Base-by-base conservation (phyloP, 2,113 vertebrate species). In the Pseudorhombus dupliciocellatus region DNA sequence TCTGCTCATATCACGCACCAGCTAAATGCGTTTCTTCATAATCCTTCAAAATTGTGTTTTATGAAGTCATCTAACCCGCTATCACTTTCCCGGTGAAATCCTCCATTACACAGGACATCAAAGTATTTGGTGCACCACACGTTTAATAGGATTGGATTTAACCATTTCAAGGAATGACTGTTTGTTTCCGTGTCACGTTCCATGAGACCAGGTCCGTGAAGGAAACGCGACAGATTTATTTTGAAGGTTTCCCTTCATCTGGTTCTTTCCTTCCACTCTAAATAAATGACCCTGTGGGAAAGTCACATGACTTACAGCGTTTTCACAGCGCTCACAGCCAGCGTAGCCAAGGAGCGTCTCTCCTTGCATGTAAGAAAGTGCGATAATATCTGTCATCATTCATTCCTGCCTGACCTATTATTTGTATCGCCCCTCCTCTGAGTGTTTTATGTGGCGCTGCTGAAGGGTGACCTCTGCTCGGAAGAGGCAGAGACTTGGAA, bases 361-460 rank as follows among this genome's bases (percentile, higher is more conserved):
- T 62, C 61, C 66, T 55, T 62, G 58, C 48, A 54, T 31, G 60
- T 70, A 48, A 65, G 14, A 67, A 79, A 69, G 71, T 44, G 57
- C 57, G 46, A 69, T 77, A 78, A 80, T 69, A 75, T 65, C 55
- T 18, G 37, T 58, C 73, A 82, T 83, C 62, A 72, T 71, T 86
- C 73, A 81, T 75, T 78, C 62, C 51, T 21, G 8, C 46, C 31
- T 22, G 46, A 70, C 50, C 61, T 11, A 34, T 77, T 46, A 56
- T 68, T 73, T 75, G 66, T 52, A 68, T 73, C 40, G 15, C 54
- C 40, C 65, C 22, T 51, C 59, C 69, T 59, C 46, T 14, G 54
- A 30, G 60, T 81, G 70, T 80, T 85, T 85, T 80, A 84, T 85
- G 82, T 22, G 76, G 31, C 4, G 65, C 75, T 70, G 73, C 42